Evolutionary conservation across 1,140 invertebrate species (phyloP), one percentile per base, ranked within the genome.

Genomic region (Anoplophora glabripennis): DNA sequence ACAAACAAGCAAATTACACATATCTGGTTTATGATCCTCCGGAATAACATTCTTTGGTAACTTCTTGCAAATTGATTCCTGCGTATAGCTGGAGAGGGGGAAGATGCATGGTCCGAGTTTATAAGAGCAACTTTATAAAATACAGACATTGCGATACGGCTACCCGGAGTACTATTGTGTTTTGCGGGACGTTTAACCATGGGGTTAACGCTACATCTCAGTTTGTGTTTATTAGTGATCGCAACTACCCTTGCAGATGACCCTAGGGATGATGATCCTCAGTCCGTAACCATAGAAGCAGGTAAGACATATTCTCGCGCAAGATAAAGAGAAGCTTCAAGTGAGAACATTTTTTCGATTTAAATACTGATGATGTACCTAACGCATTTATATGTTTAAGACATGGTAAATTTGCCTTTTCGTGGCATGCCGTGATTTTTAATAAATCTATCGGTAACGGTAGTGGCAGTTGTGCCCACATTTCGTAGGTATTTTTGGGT

Each of bases 71-170:
- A 64, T 66, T 61, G 51, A 41, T 51, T 54, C 36, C 63, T 51
- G 34, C 47, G 57, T 53, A 58, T 46, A 41, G 46, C 45, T 38
- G 65, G 64, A 63, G 66, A 64, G 67, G 65, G 67, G 54, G 57
- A 57, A 66, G 41, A 37, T 53, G 55, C 56, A 54, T 51, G 48
- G 38, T 58, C 58, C 53, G 36, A 58, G 63, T 67, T 70, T 72
- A 69, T 71, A 72, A 70, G 64, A 72, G 63, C 65, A 67, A 69
- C 67, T 71, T 71, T 64, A 55, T 53, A 71, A 63, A 60, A 61
- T 64, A 58, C 57, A 61, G 60, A 69, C 70, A 69, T 65, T 68
- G 64, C 53, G 51, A 49, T 56, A 51, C 59, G 35, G 53, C 33
- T 28, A 28, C 21, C 21, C 21, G 21, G 53, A 51, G 49, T n/a